Evolutionary conservation across 2,113 vertebrate genomes (phyloP).

Genomic region (Murina feae): DNA sequence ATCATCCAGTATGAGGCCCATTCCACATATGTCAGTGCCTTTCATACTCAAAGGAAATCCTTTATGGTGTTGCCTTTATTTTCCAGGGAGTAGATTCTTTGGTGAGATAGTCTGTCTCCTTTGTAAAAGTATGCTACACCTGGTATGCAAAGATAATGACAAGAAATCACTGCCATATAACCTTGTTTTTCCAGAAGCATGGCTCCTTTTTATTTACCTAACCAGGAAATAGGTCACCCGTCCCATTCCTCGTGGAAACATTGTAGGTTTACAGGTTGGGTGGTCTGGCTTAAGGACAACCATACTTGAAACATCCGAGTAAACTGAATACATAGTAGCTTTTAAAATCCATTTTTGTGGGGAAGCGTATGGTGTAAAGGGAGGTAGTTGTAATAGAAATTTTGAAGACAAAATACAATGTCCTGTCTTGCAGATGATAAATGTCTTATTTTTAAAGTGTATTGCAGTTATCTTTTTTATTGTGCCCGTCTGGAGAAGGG

Average conservation of each 20-base stretch:
- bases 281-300: not conserved
- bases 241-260: not conserved
- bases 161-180: slow-evolving; percentile 29
- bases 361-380: not conserved
- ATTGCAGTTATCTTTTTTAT: slow-evolving; percentile 6
- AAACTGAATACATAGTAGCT: not conserved
- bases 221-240: not conserved
- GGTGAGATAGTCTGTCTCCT: not conserved
- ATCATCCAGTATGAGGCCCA: not conserved
- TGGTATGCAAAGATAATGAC: slow-evolving; percentile 29
- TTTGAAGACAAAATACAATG: slow-evolving; percentile 25
- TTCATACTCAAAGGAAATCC: slow-evolving; percentile 50
- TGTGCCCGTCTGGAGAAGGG: not conserved
- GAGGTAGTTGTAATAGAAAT: slow-evolving; percentile 8
- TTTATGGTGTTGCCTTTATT: slow-evolving; percentile 44
- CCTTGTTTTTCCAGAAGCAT: slow-evolving; percentile 28
- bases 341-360: slow-evolving; percentile 24
- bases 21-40: slow-evolving; percentile 58
- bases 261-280: not conserved
- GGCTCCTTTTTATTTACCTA: not conserved
- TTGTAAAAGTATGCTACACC: not conserved
- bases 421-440: slow-evolving; percentile 16
- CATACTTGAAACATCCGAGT: not conserved
- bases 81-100: slow-evolving; percentile 38
- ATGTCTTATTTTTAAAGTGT: not conserved